A percentile compares a stretch with the other conserved stretches of the same genome.
phyloP scores from a whole-genome alignment of 2,113 vertebrate species.

The Platichthys stellatus region DNA sequence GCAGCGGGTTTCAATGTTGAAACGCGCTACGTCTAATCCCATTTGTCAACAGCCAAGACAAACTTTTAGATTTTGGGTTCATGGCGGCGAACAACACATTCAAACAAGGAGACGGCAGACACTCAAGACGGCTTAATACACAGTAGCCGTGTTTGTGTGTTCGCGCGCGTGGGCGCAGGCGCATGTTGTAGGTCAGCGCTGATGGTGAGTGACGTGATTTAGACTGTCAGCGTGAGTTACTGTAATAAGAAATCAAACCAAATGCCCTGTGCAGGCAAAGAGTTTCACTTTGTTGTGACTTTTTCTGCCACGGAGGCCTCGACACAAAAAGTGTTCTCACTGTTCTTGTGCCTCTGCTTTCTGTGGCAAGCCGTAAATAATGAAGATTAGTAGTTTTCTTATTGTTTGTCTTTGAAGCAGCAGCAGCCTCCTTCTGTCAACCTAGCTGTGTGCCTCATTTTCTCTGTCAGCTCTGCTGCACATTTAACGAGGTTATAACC shows the following conservation, averaged over 20 bases:
- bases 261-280: slow-evolving; percentile 6
- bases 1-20: slow-evolving; percentile 18
- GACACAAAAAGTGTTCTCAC: slow-evolving; percentile 25
- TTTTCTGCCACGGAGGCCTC: slow-evolving; percentile 39
- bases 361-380: slow-evolving; percentile 36
- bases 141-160: background rate
- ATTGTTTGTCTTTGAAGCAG: slow-evolving; percentile 61
- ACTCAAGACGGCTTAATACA: slow-evolving; percentile 9
- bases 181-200: slow-evolving; percentile 35
- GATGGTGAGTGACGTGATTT: slow-evolving; percentile 53
- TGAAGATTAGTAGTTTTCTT: slow-evolving; percentile 51
- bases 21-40: slow-evolving; percentile 58
- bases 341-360: slow-evolving; percentile 9
- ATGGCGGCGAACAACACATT: slow-evolving; percentile 4
- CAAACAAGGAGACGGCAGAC: slow-evolving; percentile 29
- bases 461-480: slow-evolving; percentile 53
- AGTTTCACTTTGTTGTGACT: slow-evolving; percentile 30
- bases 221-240: slow-evolving; percentile 59
- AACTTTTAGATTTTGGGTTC: slow-evolving; percentile 47
- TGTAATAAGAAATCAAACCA: slow-evolving; percentile 60
- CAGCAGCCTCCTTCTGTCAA: slow-evolving; percentile 60
- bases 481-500: slow-evolving; percentile 58
- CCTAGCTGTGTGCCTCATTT: slow-evolving; percentile 23
- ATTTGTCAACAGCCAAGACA: slow-evolving; percentile 64
- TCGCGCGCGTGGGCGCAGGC: slow-evolving; percentile 12